Base-by-base conservation (phyloP, 2,888 invertebrate genomes). In the Neoitamus cyanurus region DNA sequence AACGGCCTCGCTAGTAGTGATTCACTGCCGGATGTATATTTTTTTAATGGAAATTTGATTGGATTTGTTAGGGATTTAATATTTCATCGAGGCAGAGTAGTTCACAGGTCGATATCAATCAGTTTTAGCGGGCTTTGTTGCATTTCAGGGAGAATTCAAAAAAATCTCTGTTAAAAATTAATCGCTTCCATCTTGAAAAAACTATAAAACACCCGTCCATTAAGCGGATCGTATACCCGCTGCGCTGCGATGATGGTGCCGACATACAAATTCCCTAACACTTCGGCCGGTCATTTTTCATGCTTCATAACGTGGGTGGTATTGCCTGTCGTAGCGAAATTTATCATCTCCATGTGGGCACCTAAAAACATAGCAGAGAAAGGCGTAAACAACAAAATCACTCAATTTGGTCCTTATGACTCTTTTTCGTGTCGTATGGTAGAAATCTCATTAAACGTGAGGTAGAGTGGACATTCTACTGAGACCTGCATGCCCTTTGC, bases 361-460 rank as follows among this genome's bases (percentile, higher is more conserved):
- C 42, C 20, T 25, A 20, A 58, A 58, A 58, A 58, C 58, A 58
- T 58, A 25, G 58, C 28, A 15, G 11, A 28, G n/a, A 70, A n/a
- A 48, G 20, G 11, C 78, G 48, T 78, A 78, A 78, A 78, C 78
- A 78, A 58, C 58, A 25, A 58, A 58, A 58, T 28, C 78, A 78
- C 48, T 48, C 48, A 78, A 78, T 58, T 42, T 48, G 31, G 48
- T 20, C 25, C 75, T 48, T 48, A 78, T 48, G 58, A 78, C 48
- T 78, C 48, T 78, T 78, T 78, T 78, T 31, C 13, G 48, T 48
- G 48, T 58, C 20, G 58, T 25, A 58, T 15, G 25, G 78, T 15
- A 58, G 20, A 78, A 78, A 78, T 78, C 48, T 42, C 78, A 78
- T 78, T 31, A 78, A 78, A 20, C 78, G 31, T 31, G 15, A 48